Evolutionary conservation across 2,797 vertebrate genomes (phyloP).

Genomic region (Chloroceryle inda): DNA sequence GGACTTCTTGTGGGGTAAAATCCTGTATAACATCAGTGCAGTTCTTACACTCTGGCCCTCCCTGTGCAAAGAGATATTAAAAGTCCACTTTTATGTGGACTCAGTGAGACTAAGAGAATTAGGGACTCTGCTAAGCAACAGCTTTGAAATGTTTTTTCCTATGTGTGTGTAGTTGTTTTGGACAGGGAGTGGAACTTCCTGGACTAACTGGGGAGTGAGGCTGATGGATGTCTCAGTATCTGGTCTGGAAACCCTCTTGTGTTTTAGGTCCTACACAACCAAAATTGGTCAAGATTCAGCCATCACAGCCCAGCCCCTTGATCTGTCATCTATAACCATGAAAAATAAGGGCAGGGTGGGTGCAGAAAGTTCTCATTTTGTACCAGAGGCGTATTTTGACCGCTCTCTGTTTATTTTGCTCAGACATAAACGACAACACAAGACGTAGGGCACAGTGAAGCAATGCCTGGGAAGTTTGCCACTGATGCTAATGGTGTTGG

Average conservation of each 20-base stretch:
- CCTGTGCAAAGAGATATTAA: background rate
- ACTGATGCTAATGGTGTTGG: constrained; percentile 35
- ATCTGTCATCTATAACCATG: background rate
- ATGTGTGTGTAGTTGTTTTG: background rate
- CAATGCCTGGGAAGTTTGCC: constrained; percentile 30
- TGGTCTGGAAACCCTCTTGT: background rate
- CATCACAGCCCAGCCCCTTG: background rate
- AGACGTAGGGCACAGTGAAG: constrained; percentile 28
- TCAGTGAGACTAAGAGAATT: background rate
- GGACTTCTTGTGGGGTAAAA: constrained; percentile 51
- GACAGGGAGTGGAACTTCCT: background rate
- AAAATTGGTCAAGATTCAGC: background rate
- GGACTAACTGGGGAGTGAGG: background rate
- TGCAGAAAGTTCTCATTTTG: constrained; percentile 4
- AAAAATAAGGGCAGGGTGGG: background rate
- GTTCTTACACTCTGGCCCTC: background rate
- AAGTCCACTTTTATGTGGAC: background rate
- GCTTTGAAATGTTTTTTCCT: background rate
- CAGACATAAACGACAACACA: background rate
- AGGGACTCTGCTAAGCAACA: background rate
- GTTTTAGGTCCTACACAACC: background rate
- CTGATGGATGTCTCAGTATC: background rate
- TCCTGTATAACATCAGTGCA: background rate
- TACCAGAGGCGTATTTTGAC: background rate
- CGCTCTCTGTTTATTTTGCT: constrained; percentile 14